These are phyloP conservation scores for Yasuhikotakia modesta DNA, from an alignment of 2,797 vertebrate genomes.

Conservation along the genomic window DNA sequence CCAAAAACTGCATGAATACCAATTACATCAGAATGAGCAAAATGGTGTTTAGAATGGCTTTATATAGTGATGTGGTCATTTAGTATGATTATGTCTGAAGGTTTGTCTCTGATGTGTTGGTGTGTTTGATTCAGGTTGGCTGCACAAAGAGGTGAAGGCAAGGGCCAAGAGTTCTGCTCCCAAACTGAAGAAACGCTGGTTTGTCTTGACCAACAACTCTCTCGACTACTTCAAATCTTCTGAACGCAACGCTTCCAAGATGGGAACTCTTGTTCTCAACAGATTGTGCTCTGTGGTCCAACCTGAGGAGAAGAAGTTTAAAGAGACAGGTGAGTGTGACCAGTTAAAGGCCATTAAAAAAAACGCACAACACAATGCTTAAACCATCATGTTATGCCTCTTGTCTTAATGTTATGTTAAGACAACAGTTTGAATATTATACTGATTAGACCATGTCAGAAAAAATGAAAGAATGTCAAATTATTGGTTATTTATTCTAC, in stretches of 20 bases:
- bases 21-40: too few relatives aligned
- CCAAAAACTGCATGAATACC: too few relatives aligned
- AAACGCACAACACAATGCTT: too few relatives aligned
- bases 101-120: neutral
- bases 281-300: constrained; percentile 90
- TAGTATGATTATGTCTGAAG: neutral
- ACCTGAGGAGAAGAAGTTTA: constrained; percentile 86
- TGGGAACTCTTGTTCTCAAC: constrained; percentile 91
- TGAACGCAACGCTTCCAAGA: constrained; percentile 85
- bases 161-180: constrained; percentile 86
- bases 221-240: constrained; percentile 93
- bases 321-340: constrained; percentile 84
- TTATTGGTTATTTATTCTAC: neutral
- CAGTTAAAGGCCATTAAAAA: neutral
- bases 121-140: constrained; percentile 79
- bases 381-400: too few relatives aligned
- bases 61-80: neutral
- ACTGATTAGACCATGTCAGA: too few relatives aligned
- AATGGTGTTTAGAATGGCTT: neutral
- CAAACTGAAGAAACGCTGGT: constrained; percentile 94
- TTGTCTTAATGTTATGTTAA: too few relatives aligned
- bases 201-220: constrained; percentile 88
- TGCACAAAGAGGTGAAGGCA: constrained; percentile 90
- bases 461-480: neutral
- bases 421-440: too few relatives aligned